phyloP scores from a whole-genome alignment of 2,113 vertebrate species.

The Pygoscelis antarcticus region DNA sequence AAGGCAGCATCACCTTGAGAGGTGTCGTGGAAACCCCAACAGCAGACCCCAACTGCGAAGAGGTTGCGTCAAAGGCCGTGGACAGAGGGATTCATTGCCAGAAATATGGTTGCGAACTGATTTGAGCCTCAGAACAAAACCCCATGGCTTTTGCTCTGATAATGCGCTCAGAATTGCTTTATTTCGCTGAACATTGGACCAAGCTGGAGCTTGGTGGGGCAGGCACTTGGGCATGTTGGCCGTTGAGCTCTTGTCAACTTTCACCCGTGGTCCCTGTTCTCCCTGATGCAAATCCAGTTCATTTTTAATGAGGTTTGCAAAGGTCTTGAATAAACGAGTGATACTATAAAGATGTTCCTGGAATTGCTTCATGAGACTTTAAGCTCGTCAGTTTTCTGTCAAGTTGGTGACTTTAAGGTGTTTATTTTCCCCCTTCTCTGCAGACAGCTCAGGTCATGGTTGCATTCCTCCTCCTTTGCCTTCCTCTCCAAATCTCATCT shows the following conservation, averaged over 20 bases:
- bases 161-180: background rate
- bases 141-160: background rate
- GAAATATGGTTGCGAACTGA: background rate
- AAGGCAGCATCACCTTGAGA: background rate
- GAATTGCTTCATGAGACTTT: background rate
- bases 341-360: conserved; percentile 21
- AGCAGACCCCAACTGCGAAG: background rate
- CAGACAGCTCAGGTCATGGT: background rate
- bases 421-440: background rate
- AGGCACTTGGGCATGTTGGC: background rate
- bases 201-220: background rate
- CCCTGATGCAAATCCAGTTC: conserved; percentile 8
- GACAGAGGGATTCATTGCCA: background rate
- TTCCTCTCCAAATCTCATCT: background rate
- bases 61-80: background rate
- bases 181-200: background rate
- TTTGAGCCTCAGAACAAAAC: background rate
- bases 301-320: conserved; percentile 53
- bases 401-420: conserved; percentile 4
- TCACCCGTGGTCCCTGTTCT: background rate
- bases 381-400: conserved; percentile 3
- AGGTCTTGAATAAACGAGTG: background rate
- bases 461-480: background rate
- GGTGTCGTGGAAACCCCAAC: rapidly evolving
- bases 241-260: background rate